Conservation (phyloP, 2,888 invertebrate species). For the Cylindroiulus punctatus region DNA sequence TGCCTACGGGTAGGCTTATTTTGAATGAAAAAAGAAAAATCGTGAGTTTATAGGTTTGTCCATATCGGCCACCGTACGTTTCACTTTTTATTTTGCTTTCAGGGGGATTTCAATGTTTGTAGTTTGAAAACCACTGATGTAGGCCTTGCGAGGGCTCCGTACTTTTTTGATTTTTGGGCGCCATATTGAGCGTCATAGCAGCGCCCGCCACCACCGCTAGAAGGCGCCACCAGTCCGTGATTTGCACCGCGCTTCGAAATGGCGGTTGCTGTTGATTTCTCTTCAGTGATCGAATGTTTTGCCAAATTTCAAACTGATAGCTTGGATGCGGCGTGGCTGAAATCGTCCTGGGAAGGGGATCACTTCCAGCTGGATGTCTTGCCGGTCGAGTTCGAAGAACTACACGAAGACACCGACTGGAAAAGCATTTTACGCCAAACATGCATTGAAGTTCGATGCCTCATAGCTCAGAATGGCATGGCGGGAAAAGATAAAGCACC, state of each 20-base stretch:
- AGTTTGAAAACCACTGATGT: too few relatives aligned
- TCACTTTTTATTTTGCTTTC: too few relatives aligned
- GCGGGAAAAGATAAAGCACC: conserved; percentile 32
- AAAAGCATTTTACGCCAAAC: conserved; percentile 55
- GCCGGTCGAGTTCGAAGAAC: conserved; percentile 68
- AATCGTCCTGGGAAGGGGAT: conserved; percentile 71
- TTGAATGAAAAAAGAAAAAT: too few relatives aligned
- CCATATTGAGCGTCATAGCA: too few relatives aligned
- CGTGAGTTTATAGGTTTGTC: too few relatives aligned
- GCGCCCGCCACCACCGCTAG: too few relatives aligned
- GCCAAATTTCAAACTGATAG: conserved; percentile 61
- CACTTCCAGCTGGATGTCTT: conserved; percentile 70
- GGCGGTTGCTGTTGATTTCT: neutral
- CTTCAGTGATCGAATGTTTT: conserved; percentile 51
- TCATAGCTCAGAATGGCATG: neutral
- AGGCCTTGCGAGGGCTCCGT: too few relatives aligned
- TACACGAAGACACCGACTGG: conserved; percentile 65
- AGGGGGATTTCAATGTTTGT: too few relatives aligned
- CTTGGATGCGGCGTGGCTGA: conserved; percentile 71
- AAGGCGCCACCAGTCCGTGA: too few relatives aligned
- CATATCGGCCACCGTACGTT: too few relatives aligned
- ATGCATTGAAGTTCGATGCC: conserved; percentile 55
- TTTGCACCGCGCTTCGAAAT: neutral
- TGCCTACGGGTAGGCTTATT: too few relatives aligned
- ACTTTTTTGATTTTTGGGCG: too few relatives aligned